Conservation (phyloP, 2,797 vertebrate species). For the Characodon lateralis region DNA sequence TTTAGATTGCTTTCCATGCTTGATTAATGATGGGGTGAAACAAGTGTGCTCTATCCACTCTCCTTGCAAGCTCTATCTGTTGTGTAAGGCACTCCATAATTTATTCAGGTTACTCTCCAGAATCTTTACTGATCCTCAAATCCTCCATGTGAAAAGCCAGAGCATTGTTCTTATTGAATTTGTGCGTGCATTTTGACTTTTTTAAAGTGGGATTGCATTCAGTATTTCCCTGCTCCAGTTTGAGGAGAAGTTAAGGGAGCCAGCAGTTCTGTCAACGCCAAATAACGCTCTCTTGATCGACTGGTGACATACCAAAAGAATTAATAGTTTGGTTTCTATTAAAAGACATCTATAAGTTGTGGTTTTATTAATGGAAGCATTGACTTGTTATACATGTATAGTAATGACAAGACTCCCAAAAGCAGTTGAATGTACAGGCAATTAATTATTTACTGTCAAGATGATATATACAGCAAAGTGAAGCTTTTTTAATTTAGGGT, state of each 20-base stretch:
- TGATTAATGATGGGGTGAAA: conserved; percentile 78
- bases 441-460: conserved; percentile 69
- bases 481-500: conserved; percentile 68
- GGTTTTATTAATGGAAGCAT: conserved; percentile 55
- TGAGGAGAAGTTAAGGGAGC: conserved; percentile 51
- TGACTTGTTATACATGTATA: conserved; percentile 39
- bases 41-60: conserved; percentile 48
- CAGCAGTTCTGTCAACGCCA: conserved; percentile 52
- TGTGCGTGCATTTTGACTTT: conserved; percentile 29
- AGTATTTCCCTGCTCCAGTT: conserved; percentile 50
- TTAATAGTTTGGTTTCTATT: conserved; percentile 15
- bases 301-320: conserved; percentile 46
- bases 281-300: conserved; percentile 49
- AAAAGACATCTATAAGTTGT: conserved; percentile 37
- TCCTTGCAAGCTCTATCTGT: conserved; percentile 50
- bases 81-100: conserved; percentile 52
- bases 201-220: conserved; percentile 39
- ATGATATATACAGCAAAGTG: conserved; percentile 51
- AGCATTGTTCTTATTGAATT: conserved; percentile 51
- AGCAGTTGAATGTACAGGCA: conserved; percentile 45
- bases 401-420: conserved; percentile 51
- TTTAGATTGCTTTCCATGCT: conserved; percentile 75
- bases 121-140: conserved; percentile 48
- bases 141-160: conserved; percentile 52
- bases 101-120: conserved; percentile 60